Conservation (phyloP, 1,140 invertebrate genomes). For the Asobara japonica region DNA sequence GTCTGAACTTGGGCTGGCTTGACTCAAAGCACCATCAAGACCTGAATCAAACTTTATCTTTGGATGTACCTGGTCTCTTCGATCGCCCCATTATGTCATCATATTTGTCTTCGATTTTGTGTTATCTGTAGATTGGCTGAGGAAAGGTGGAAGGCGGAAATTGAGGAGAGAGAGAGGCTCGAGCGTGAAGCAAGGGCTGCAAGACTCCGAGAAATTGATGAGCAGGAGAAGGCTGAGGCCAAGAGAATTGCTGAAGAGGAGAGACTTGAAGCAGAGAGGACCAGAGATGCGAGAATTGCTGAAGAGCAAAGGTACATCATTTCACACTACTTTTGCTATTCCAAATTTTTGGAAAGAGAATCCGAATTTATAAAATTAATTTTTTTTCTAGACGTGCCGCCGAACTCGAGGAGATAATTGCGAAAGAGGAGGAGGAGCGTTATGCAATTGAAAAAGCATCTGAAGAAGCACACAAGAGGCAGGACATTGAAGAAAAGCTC, state of each 20-base stretch:
- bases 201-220: constrained; percentile 55
- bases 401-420: constrained; percentile 32
- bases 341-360: too few relatives aligned
- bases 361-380: background rate
- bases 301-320: constrained; percentile 44
- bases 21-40: too few relatives aligned
- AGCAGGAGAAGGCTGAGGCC: constrained; percentile 55
- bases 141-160: constrained; percentile 47
- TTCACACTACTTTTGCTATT: background rate
- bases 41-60: too few relatives aligned
- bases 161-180: constrained; percentile 52
- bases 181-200: constrained; percentile 51
- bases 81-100: constrained; percentile 18
- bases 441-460: constrained; percentile 32
- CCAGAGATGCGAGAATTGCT: constrained; percentile 46
- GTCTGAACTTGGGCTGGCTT: too few relatives aligned
- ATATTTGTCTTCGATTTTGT: constrained; percentile 31
- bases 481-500: constrained; percentile 55
- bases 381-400: constrained; percentile 28
- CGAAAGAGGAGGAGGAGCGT: constrained; percentile 42
- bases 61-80: constrained; percentile 34
- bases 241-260: constrained; percentile 54
- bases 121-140: constrained; percentile 39
- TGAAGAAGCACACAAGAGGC: constrained; percentile 41
- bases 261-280: constrained; percentile 49